Percentiles rank a stretch among this genome's conserved stretches.
phyloP scores from a whole-genome alignment of 2,797 vertebrate species.

The Mycteria americana region DNA sequence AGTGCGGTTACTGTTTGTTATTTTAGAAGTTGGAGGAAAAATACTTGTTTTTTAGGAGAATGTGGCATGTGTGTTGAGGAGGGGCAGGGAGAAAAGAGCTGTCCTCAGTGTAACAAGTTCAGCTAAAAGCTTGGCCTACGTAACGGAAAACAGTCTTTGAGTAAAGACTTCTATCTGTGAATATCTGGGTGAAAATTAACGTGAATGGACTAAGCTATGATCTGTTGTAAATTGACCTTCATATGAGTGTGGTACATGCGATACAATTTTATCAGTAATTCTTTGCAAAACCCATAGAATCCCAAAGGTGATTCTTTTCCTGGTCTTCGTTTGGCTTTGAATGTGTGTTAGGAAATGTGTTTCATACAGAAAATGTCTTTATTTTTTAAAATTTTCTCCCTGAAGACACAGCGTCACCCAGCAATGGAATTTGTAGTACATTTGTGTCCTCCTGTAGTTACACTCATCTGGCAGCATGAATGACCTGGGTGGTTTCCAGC shows the following conservation, averaged over 20 bases:
- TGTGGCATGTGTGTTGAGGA: not conserved
- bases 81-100: not conserved
- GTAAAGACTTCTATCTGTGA: not conserved
- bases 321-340: not conserved
- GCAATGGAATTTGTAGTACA: not conserved
- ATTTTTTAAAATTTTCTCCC: not conserved
- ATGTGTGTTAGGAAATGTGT: not conserved
- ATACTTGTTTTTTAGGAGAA: not conserved
- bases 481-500: not conserved
- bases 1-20: not conserved
- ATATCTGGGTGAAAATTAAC: not conserved
- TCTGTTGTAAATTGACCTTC: not conserved
- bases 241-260: not conserved
- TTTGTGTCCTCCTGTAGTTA: not conserved
- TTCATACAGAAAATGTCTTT: not conserved
- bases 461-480: not conserved
- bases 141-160: not conserved
- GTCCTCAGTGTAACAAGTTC: not conserved
- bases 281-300: not conserved
- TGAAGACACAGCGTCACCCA: not conserved
- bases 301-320: not conserved
- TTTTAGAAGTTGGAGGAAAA: conserved; percentile 28
- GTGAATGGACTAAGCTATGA: not conserved
- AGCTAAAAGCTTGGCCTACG: not conserved
- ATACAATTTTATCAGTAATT: not conserved